Base-by-base conservation (phyloP, 2,113 vertebrate species). In the Anarrhichthys ocellatus region DNA sequence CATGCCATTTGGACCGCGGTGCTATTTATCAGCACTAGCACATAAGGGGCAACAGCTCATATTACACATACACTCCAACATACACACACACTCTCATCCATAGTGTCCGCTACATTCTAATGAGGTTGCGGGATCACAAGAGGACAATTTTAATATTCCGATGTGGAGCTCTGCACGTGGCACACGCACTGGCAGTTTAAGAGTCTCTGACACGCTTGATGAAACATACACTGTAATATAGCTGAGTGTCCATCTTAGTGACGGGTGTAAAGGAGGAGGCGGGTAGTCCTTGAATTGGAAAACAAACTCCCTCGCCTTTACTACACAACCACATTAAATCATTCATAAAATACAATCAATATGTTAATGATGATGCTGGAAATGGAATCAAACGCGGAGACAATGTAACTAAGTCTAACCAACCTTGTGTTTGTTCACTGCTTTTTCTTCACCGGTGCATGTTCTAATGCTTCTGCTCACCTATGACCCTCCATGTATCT, bases 1-100 rank as follows among this genome's bases (percentile, higher is more conserved):
- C 61, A 59, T 66, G 44, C 83, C 87, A 66, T 85, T 87, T 71
- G 34, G 62, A 80, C 75, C 89, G 9, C 52, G 1, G 82, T 88
- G 90, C 88, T 91, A 93, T 94, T 94, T 94, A 94, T 95, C 93
- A 93, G 89, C 79, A 9, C 52, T 22, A 80, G 88, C 84, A 82
- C 91, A 89, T 86, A 81, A 83, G 87, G 82, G 87, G 77, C 50
- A 61, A 86, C 87, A 82, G 84, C 88, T 90, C 77, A 46, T 85
- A 82, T 91, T 87, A 91, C 83, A 88, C 82, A 65, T 67, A 62
- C 58, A 46, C 76, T 73, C 73, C 17, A 62, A 40, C 79, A 44
- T 44, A 22, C 62, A 32, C 52, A 34, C 68, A 42, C 71, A 54
- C 58, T 9, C 63, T 63, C 71, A 71, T 7, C 1, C 74, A 29